Conservation (phyloP, 2,888 invertebrate species). For the Synanthedon formicaeformis region DNA sequence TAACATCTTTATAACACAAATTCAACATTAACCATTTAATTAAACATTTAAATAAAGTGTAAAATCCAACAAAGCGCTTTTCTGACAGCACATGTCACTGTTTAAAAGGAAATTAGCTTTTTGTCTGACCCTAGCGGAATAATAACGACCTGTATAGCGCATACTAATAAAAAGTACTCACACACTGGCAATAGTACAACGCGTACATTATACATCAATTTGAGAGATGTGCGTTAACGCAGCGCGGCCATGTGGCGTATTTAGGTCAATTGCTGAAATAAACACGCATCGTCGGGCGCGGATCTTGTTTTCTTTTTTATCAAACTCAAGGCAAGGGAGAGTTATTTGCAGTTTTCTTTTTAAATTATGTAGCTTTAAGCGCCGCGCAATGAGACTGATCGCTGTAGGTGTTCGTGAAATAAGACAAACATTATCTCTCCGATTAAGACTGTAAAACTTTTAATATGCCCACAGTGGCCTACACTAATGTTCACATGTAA, state of each 20-base stretch:
- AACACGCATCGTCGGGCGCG: constrained; percentile 29
- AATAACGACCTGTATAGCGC: constrained; percentile 23
- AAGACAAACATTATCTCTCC: neutral
- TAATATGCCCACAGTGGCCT: neutral
- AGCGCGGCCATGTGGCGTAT: constrained; percentile 51
- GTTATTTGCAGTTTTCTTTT: constrained; percentile 16
- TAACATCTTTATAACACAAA: too few species aligned
- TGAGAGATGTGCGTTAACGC: constrained; percentile 35
- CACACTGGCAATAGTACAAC: constrained; percentile 10
- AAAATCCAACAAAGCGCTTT: too few species aligned
- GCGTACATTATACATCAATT: constrained; percentile 10
- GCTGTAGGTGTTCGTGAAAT: neutral
- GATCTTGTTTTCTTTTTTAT: constrained; percentile 23
- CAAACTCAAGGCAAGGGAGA: constrained; percentile 25
- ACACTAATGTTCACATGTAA: neutral
- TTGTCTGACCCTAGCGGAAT: neutral
- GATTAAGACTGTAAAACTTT: neutral
- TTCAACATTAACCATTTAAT: too few species aligned
- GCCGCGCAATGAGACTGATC: constrained; percentile 3
- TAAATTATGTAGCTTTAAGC: constrained; percentile 26
- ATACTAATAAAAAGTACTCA: constrained; percentile 10
- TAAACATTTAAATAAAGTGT: too few species aligned
- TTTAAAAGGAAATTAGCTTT: neutral
- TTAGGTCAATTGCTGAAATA: constrained; percentile 64
- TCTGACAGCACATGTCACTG: neutral